Conservation (phyloP, 2,888 invertebrate species). For the Pterobdella sp. region DNA sequence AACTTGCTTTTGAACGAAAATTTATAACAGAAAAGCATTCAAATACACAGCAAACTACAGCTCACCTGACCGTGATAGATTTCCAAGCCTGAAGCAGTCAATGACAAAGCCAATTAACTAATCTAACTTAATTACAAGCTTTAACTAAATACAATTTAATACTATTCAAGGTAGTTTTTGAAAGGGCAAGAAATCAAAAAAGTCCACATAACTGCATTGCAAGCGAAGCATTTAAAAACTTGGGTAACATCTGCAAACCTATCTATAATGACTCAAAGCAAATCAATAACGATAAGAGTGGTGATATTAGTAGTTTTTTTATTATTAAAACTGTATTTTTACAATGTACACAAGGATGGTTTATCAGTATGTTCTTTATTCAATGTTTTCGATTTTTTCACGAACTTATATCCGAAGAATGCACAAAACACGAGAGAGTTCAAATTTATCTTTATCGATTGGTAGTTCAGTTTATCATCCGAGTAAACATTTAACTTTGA, state of each 20-base stretch:
- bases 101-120: no score
- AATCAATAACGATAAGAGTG: not conserved
- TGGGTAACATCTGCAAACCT: not conserved
- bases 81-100: no score
- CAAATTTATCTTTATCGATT: no score
- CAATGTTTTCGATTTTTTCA: not conserved
- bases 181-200: not conserved
- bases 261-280: constrained; percentile 2
- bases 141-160: not conserved
- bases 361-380: not conserved
- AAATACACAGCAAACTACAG: not conserved
- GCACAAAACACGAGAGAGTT: no score
- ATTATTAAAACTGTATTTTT: not conserved
- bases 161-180: not conserved
- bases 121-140: not conserved
- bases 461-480: no score
- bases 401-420: no score
- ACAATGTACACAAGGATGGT: not conserved
- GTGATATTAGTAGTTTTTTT: not conserved
- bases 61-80: no score
- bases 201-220: not conserved
- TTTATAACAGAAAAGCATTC: not conserved
- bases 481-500: no score
- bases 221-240: not conserved
- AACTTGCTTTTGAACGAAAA: not conserved